A percentile compares a stretch with the other conserved stretches of the same genome.
Conservation (phyloP, 2,797 vertebrate species). For the Apodemus agrarius region DNA sequence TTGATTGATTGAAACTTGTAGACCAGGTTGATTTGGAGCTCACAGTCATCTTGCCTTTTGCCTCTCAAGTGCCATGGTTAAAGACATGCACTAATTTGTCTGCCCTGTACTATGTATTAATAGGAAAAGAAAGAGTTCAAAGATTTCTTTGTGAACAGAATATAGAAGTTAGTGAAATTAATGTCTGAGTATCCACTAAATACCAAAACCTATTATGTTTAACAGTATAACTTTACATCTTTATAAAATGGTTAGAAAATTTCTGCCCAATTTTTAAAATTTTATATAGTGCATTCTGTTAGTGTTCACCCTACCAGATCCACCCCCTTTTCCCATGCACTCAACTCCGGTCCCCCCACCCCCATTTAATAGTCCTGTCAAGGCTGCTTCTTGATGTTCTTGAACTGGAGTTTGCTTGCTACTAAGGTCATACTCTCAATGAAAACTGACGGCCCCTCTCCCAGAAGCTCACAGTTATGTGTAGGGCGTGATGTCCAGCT, state of each 20-base stretch:
- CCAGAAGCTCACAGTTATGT: background rate
- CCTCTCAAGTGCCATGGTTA: background rate
- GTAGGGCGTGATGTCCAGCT: background rate
- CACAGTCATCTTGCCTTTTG: background rate
- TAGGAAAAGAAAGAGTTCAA: background rate
- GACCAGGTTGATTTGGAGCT: background rate
- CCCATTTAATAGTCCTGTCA: background rate
- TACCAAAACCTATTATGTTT: background rate
- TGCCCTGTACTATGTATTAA: background rate
- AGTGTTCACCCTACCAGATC: background rate
- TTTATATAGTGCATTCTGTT: background rate
- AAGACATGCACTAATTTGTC: background rate
- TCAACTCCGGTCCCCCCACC: background rate
- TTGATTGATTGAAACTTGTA: background rate
- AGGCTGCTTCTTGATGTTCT: background rate
- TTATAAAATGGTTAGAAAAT: conserved; percentile 40
- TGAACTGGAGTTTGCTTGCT: background rate
- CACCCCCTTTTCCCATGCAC: background rate
- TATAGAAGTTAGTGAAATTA: conserved; percentile 28
- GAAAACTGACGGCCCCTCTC: background rate
- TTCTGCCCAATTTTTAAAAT: background rate
- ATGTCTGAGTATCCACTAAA: background rate
- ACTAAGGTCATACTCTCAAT: background rate
- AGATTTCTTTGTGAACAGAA: conserved; percentile 8
- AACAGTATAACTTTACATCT: background rate